Evolutionary conservation across 64 coral and sea anemone genomes (phyloP), one percentile per base, ranked within the genome.

Genomic region (Trachythela sp.): DNA sequence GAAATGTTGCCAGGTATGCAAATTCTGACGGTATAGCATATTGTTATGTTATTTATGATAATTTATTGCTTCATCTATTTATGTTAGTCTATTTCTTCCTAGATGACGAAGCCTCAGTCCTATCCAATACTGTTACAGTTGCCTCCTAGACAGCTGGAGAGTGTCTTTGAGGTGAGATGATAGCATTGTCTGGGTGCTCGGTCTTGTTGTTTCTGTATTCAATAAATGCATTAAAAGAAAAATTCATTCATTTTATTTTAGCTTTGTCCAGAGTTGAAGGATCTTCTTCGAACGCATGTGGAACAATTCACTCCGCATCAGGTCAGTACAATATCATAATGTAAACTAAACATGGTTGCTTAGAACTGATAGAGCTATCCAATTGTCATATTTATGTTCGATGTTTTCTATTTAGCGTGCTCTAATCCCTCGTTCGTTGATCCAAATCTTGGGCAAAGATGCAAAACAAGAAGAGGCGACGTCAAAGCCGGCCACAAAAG

Each of bases 71-170:
- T 24, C 15, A 14, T 20, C 14, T 4, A 22, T 88, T 15, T 17
- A 15, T 20, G 0, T 31, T 40, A 64, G 35, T 20, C 2, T 49
- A 87, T 60, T 8, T 4, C 75, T 97, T 86, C 38, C 6, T 76
- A 97, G 96, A 99, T 99, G 96, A 99, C 96, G 5, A 99, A 99
- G 76, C 96, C 96, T 31, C 96, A 99, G 84, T 99, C 96, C 7
- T 99, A 95, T 77, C 93, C 96, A 52, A 91, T 99, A 18, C 50
- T 99, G 20, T 93, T 99, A 31, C 96, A 99, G 52, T 93, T 99
- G 27, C 96, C 96, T 40, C 85, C 93, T 27, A 91, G 96, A 70
- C 96, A 99, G 50, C 58, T 99, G 30, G 96, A 99, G 87, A 99
- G 96, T 67, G 96, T 92, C 2, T 99, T 99, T 90, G 96, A 99